These are phyloP conservation scores for Epinephelus malabaricus DNA, from an alignment of 2,797 vertebrate genomes.

Conservation along the genomic window DNA sequence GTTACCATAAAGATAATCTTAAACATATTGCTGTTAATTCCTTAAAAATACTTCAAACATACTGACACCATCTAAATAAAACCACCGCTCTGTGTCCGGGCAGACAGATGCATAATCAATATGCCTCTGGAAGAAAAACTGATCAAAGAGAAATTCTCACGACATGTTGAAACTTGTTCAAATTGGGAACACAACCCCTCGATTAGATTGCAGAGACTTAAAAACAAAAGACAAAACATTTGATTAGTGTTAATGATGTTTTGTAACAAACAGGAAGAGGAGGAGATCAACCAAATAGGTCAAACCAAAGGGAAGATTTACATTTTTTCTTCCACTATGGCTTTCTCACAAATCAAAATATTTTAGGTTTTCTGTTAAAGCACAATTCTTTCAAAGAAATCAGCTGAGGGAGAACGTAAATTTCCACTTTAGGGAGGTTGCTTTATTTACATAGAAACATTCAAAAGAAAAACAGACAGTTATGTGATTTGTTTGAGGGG, in stretches of 20 bases:
- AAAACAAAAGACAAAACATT: conserved; percentile 56
- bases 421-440: background rate
- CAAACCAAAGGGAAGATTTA: background rate
- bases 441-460: background rate
- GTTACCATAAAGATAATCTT: background rate
- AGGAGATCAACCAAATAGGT: background rate
- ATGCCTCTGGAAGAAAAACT: background rate
- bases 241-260: conserved; percentile 54
- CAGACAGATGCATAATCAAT: background rate
- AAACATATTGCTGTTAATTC: background rate
- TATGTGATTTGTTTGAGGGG: background rate
- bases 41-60: background rate
- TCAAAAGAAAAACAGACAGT: background rate
- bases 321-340: background rate
- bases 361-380: background rate
- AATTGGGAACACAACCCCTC: background rate
- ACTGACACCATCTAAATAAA: background rate
- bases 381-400: background rate
- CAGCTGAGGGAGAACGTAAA: background rate
- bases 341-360: background rate
- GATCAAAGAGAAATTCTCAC: conserved; percentile 14
- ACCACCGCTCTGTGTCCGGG: background rate
- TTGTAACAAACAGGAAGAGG: conserved; percentile 62
- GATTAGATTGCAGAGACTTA: background rate
- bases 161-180: background rate